Conservation (phyloP, 2,113 vertebrate genomes). For the Protomyctophum bolini region DNA sequence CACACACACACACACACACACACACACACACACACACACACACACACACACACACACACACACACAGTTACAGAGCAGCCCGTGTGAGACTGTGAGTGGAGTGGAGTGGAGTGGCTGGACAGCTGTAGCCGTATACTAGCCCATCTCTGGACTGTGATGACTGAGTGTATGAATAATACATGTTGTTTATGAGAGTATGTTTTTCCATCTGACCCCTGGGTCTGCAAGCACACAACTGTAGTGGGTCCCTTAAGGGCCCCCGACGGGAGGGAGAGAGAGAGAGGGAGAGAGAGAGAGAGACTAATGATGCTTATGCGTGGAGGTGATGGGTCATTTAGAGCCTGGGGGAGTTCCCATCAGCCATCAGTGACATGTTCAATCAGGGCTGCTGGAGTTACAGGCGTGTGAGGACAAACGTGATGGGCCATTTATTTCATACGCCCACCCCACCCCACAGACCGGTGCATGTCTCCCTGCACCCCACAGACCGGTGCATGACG, state of each 20-base stretch:
- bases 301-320: constrained; percentile 67
- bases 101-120: constrained; percentile 65
- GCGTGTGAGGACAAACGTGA: constrained; percentile 42
- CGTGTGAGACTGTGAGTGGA: constrained; percentile 34
- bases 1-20: not conserved
- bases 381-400: constrained; percentile 57
- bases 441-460: too few relatives aligned
- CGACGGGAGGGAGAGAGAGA: constrained; percentile 20
- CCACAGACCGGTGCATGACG: too few relatives aligned
- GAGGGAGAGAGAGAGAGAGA: constrained; percentile 35
- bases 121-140: constrained; percentile 71
- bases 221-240: constrained; percentile 73
- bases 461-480: too few relatives aligned
- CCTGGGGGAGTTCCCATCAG: constrained; percentile 71
- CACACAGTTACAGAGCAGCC: constrained; percentile 21
- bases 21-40: not conserved
- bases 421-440: too few relatives aligned
- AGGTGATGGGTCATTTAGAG: constrained; percentile 68
- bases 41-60: too few relatives aligned
- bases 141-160: constrained; percentile 63
- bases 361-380: constrained; percentile 81
- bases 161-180: constrained; percentile 82
- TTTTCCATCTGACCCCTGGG: constrained; percentile 86
- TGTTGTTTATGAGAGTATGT: constrained; percentile 86
- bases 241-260: constrained; percentile 67